Conservation (phyloP, 2,797 vertebrate species). For the Clarias fuscus region DNA sequence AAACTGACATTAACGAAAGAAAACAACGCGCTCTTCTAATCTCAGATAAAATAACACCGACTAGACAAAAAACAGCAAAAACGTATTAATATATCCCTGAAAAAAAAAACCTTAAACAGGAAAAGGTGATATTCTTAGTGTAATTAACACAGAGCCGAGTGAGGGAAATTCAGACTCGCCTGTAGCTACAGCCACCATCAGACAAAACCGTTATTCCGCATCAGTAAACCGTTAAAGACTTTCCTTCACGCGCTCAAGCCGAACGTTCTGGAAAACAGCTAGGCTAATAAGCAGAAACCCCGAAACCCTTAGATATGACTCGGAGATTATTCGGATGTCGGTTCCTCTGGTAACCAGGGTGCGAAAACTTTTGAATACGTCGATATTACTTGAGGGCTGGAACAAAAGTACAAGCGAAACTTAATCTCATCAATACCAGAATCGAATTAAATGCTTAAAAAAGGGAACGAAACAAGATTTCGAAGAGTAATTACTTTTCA, state of each 20-base stretch:
- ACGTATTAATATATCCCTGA: neutral
- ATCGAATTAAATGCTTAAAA: neutral
- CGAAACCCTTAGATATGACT: too few relatives aligned
- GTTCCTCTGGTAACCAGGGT: neutral
- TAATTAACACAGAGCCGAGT: neutral
- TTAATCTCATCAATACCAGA: too few relatives aligned
- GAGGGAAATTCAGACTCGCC: neutral
- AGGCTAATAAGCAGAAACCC: neutral
- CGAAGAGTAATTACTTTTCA: too few relatives aligned
- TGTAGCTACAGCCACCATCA: neutral
- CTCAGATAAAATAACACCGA: neutral
- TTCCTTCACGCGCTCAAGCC: neutral
- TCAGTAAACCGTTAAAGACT: slow-evolving; percentile 16
- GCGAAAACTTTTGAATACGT: neutral
- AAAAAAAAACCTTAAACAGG: neutral
- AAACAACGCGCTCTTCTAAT: neutral
- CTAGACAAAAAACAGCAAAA: neutral
- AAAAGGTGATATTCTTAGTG: neutral
- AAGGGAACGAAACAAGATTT: neutral
- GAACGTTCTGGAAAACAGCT: neutral
- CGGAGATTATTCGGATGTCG: neutral
- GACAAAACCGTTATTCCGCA: slow-evolving; percentile 71
- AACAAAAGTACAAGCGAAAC: neutral
- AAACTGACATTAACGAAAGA: neutral
- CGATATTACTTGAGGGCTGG: neutral